phyloP scores from a whole-genome alignment of 2,797 vertebrate genomes.

The Dermochelys coriacea region DNA sequence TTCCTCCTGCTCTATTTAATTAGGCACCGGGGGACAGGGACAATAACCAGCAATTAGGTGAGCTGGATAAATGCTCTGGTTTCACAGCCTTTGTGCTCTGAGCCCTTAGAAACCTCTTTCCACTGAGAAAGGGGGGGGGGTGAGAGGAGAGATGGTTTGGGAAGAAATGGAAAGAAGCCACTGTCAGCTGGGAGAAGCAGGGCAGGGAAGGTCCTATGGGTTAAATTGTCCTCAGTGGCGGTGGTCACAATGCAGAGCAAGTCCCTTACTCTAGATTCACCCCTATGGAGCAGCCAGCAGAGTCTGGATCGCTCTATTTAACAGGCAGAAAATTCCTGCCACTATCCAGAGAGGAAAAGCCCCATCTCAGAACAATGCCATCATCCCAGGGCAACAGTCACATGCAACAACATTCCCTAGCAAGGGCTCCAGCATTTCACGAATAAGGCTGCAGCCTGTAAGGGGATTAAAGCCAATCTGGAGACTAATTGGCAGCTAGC shows the following conservation, averaged over 20 bases:
- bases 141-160: background rate
- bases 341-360: background rate
- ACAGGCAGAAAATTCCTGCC: background rate
- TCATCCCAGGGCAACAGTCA: background rate
- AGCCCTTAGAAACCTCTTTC: slow-evolving; percentile 39
- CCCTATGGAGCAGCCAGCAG: background rate
- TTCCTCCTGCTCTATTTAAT: slow-evolving; percentile 71
- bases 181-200: background rate
- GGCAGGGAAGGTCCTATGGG: background rate
- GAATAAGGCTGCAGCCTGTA: background rate
- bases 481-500: background rate
- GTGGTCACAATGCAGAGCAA: background rate
- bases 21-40: slow-evolving; percentile 47
- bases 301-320: background rate
- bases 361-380: background rate
- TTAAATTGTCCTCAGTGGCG: background rate
- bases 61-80: slow-evolving; percentile 62
- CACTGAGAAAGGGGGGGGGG: background rate
- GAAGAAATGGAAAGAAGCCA: background rate
- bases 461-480: background rate
- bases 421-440: background rate
- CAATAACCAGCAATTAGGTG: slow-evolving; percentile 70
- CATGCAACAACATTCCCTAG: background rate
- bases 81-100: slow-evolving; percentile 27
- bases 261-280: background rate